These are phyloP conservation scores for Bombycilla garrulus DNA, from an alignment of 2,113 vertebrate genomes.

Conservation along the genomic window DNA sequence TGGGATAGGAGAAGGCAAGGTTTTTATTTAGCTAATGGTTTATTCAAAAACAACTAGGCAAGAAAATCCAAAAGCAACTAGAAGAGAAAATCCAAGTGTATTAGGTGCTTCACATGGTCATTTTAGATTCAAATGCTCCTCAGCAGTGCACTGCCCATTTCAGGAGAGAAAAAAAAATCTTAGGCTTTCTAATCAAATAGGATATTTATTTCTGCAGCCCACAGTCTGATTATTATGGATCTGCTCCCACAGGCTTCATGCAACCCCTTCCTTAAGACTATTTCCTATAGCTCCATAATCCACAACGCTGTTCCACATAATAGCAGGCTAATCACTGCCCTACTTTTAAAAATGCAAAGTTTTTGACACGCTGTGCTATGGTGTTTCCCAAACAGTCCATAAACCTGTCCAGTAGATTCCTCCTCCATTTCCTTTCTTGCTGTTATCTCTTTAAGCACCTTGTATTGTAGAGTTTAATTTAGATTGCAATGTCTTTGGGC, in stretches of 20 bases:
- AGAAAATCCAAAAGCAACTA: neutral
- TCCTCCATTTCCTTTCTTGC: neutral
- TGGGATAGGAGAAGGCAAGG: neutral
- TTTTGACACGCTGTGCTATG: neutral
- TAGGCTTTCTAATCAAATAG: conserved; percentile 6
- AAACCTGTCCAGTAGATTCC: neutral
- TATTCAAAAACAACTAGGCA: neutral
- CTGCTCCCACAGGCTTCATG: conserved; percentile 11
- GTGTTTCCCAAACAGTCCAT: neutral
- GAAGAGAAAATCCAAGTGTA: neutral
- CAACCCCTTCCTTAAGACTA: conserved; percentile 19
- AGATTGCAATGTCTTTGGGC: neutral
- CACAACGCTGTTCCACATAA: neutral
- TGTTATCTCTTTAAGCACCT: conserved; percentile 13
- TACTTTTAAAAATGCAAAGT: conserved; percentile 22
- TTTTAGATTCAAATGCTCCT: neutral
- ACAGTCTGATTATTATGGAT: neutral
- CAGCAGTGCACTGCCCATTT: neutral
- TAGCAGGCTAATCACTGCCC: conserved; percentile 49
- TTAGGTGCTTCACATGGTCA: neutral
- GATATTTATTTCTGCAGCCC: conserved; percentile 23
- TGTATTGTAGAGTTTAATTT: neutral
- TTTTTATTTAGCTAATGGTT: neutral
- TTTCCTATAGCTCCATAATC: conserved; percentile 44
- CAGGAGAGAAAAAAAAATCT: neutral